Base-by-base conservation (phyloP, 2,888 invertebrate species). In the Candidula unifasciata region DNA sequence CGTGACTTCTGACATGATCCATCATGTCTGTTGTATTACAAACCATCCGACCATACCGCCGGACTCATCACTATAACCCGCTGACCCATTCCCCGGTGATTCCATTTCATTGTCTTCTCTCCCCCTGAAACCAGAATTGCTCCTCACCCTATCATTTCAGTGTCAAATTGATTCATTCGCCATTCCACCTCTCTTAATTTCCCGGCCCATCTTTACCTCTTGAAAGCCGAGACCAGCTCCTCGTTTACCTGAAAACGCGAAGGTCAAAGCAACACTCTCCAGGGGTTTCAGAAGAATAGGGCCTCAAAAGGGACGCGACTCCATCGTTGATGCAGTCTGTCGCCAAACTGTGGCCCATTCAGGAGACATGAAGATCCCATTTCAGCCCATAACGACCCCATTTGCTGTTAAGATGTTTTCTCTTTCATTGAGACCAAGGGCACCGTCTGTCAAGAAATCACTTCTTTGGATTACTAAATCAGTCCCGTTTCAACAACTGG, bases 321-420 rank as follows among this genome's bases (percentile, higher is more conserved):
- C 78, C 37, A 54, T 57, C 57, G 57, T 33, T 60, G 54, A 8
- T 18, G 80, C 80, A 71, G 80, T 80, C 80, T 80, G 80, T 69
- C 57, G 71, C 71, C 71, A 80, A 69, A 80, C 52, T 69, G 54
- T 8, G 33, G 57, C 13, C 80, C 69, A 71, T 80, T 80, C 33
- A 80, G 37, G 8, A 54, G 54, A 54, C n/a, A 71, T 80, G 71
- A 80, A 80, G 80, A 69, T 66, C 52, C 80, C 71, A 80, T 80
- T 71, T 80, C 57, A 66, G 69, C 57, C 71, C 57, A 33, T 71
- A 80, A 80, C 33, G 80, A 69, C 35, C 35, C 80, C 71, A 80
- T 80, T 80, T 69, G 80, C 71, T 21, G 54, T 37, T 71, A 80
- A 57, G 69, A 80, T 80, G 80, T 80, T 80, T 80, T 71, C 71